Base-by-base conservation (phyloP, 2,797 vertebrate genomes). In the Parotocinclus haroldoi region DNA sequence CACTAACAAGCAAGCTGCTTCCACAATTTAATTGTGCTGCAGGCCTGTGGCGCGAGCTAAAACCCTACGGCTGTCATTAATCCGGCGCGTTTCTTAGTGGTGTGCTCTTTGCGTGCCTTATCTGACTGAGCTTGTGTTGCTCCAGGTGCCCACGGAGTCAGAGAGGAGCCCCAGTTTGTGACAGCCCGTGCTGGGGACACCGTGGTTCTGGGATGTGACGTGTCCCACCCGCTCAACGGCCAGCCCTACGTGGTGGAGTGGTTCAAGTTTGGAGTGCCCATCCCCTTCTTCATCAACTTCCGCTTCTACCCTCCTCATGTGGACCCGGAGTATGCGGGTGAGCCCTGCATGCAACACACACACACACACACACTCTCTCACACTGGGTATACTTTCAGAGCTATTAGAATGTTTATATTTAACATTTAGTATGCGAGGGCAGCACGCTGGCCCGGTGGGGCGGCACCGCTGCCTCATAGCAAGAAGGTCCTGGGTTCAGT, bases 271-370 rank as follows among this genome's bases (percentile, higher is more conserved):
- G 96, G 96, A 74, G 95, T 96, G 77, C 94, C 96, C 83, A 98
- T 99, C 81, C 96, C 96, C 77, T 97, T 99, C 87, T 98, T 99
- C 89, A 99, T 99, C 92, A 98, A 98, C 89, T 99, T 98, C 76
- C 95, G 96, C 81, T 99, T 97, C 87, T 98, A 99, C 84, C 96
- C 96, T 70, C 96, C 96, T 71, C 96, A 98, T 42, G 95, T 99
- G 88, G 96, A 98, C 88, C 95, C 96, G 5, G 96, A 94, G 73
- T 98, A 98, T 79, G 93, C 94, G 61, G 95, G 96, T 98, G 45
- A 72, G 40, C 8, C 27, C 27, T 27, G 27, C 27, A 5, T 27
- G 27, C 27, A 27, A 2, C 27, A 27, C 27, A 27, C 27, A 27
- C 27, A 27, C 27, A 27, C 27, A 27, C 27, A 27, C 27, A 27